phyloP scores from a whole-genome alignment of 2,888 invertebrate species.

The Steinernema scapterisci region DNA sequence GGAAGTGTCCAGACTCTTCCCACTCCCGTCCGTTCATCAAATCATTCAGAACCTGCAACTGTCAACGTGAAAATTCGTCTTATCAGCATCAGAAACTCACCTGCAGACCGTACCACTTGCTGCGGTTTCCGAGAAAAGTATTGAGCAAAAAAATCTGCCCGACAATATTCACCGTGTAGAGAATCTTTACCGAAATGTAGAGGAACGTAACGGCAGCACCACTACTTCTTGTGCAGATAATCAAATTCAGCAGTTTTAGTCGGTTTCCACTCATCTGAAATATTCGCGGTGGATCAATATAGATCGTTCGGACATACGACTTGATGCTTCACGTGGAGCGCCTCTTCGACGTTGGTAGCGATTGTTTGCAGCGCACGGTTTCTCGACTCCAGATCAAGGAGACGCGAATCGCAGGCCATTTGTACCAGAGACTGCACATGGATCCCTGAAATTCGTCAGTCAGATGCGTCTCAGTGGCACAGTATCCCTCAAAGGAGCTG shows the following conservation, averaged over 20 bases:
- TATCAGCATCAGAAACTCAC: slow-evolving; percentile 40
- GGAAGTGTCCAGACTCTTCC: slow-evolving; percentile 65
- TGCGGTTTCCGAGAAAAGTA: slow-evolving; percentile 66
- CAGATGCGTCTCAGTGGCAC: no score
- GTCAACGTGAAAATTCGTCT: background rate
- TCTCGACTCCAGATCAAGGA: slow-evolving; percentile 65
- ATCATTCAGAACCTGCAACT: slow-evolving; percentile 61
- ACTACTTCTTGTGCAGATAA: slow-evolving; percentile 66
- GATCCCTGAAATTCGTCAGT: slow-evolving; percentile 67
- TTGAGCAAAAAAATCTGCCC: slow-evolving; percentile 67
- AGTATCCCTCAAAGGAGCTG: no score
- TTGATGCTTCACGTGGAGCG: slow-evolving; percentile 67
- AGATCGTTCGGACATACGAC: slow-evolving; percentile 56
- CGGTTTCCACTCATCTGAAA: slow-evolving; percentile 65
- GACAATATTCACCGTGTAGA: slow-evolving; percentile 67
- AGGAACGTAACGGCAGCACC: slow-evolving; percentile 67
- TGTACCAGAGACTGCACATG: slow-evolving; percentile 68
- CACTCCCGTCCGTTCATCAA: slow-evolving; percentile 67
- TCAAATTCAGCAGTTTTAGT: slow-evolving; percentile 63
- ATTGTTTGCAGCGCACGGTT: slow-evolving; percentile 66
- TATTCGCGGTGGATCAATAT: background rate
- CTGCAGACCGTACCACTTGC: slow-evolving; percentile 67
- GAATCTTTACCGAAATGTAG: slow-evolving; percentile 60
- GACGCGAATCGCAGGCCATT: slow-evolving; percentile 67
- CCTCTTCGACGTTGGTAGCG: slow-evolving; percentile 67